Evolutionary conservation across 2,113 vertebrate species (phyloP).

Genomic region (Cyprinodon tularosa): DNA sequence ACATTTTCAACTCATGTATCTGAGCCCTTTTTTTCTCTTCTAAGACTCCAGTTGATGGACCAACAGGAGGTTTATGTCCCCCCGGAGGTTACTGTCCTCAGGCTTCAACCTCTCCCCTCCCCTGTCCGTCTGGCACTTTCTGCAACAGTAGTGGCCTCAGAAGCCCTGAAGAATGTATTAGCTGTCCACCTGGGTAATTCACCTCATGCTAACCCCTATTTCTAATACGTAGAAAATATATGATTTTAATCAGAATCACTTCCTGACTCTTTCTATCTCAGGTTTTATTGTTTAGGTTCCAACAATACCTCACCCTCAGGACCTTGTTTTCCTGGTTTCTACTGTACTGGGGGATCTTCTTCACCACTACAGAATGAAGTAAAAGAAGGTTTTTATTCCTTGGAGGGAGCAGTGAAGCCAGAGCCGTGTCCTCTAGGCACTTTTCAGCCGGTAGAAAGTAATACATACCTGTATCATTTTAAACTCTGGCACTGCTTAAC

Average conservation of each 20-base stretch:
- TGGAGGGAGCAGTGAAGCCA: slow-evolving; percentile 77
- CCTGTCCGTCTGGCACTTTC: slow-evolving; percentile 87
- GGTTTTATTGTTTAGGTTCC: slow-evolving; percentile 82
- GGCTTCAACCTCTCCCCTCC: slow-evolving; percentile 76
- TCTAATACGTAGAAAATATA: not conserved
- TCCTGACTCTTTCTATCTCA: slow-evolving; percentile 33
- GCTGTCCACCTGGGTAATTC: slow-evolving; percentile 86
- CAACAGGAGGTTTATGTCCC: slow-evolving; percentile 83
- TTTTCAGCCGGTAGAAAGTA: slow-evolving; percentile 83
- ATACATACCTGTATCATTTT: not conserved
- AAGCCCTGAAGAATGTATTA: slow-evolving; percentile 76
- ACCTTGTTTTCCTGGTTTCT: slow-evolving; percentile 84
- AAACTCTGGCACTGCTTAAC: not conserved
- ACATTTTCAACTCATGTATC: not conserved
- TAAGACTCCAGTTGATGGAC: slow-evolving; percentile 83
- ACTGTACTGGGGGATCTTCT: slow-evolving; percentile 82
- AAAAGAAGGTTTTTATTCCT: slow-evolving; percentile 80
- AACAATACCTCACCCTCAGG: slow-evolving; percentile 81
- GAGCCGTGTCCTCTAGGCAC: slow-evolving; percentile 83
- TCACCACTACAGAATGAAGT: slow-evolving; percentile 81
- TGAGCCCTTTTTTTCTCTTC: slow-evolving; percentile 2
- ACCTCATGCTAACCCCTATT: not conserved
- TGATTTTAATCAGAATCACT: slow-evolving; percentile 16
- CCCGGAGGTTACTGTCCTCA: slow-evolving; percentile 84
- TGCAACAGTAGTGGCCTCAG: slow-evolving; percentile 81